Percentiles rank a stretch among this genome's conserved stretches.
Evolutionary conservation across 2,797 vertebrate genomes (phyloP).

Genomic region (Yasuhikotakia modesta): DNA sequence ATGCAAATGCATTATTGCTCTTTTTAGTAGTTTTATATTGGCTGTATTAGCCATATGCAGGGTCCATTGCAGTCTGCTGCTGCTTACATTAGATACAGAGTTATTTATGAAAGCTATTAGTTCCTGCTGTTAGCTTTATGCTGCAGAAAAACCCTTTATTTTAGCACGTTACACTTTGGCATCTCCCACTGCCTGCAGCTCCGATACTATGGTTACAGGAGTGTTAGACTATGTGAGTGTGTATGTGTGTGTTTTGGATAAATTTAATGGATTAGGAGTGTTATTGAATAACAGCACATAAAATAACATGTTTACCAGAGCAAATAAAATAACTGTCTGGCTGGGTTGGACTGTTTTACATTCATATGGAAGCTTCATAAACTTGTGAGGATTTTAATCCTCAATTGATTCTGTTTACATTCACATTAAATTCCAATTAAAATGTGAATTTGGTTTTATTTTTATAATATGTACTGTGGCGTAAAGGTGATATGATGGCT

Average conservation of each 20-base stretch:
- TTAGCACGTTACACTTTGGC: conserved; percentile 60
- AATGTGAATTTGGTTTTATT: neutral
- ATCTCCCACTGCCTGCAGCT: conserved; percentile 52
- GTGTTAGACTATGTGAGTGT: conserved; percentile 17
- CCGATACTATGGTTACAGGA: conserved; percentile 63
- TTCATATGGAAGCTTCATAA: neutral
- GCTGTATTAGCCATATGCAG: conserved; percentile 18
- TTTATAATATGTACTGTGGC: neutral
- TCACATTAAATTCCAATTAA: neutral
- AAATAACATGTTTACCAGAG: conserved; percentile 7
- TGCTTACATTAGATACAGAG: conserved; percentile 41
- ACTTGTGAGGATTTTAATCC: neutral
- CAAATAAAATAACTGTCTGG: neutral
- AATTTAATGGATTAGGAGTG: conserved; percentile 15
- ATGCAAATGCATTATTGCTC: conserved; percentile 31
- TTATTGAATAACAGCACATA: conserved; percentile 3
- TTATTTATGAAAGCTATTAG: conserved; percentile 46
- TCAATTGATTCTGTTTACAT: neutral
- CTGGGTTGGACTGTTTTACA: neutral
- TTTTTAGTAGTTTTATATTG: conserved; percentile 16
- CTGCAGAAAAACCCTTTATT: conserved; percentile 50
- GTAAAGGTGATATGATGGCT: neutral
- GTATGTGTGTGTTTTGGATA: neutral
- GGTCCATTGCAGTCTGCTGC: conserved; percentile 31
- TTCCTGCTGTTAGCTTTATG: conserved; percentile 45